These are phyloP conservation scores for Pollicipes pollicipes DNA, from an alignment of 1,140 invertebrate genomes.

Conservation along the genomic window DNA sequence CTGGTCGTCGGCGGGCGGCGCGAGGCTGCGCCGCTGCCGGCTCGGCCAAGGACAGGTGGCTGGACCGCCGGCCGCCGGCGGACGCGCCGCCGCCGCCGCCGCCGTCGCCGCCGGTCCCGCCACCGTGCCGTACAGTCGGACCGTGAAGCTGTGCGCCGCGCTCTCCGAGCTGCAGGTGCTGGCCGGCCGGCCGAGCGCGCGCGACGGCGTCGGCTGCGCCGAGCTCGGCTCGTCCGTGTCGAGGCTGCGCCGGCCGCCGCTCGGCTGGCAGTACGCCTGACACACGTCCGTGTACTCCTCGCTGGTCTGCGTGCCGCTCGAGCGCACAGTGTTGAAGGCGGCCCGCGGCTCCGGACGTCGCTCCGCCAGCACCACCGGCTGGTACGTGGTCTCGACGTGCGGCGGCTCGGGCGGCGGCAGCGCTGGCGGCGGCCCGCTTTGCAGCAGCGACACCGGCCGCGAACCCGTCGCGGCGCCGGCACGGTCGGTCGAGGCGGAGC, in stretches of 20 bases:
- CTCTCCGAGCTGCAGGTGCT: constrained; percentile 25
- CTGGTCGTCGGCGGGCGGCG: constrained; percentile 8
- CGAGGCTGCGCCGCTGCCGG: constrained; percentile 7
- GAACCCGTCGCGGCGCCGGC: not conserved
- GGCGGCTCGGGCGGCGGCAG: constrained; percentile 5
- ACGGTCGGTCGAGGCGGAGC: not conserved
- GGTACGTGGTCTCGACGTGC: not conserved
- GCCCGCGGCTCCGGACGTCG: not conserved
- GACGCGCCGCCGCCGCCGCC: no score
- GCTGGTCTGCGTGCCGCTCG: not conserved
- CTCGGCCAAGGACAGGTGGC: not conserved
- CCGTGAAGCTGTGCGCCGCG: constrained; percentile 24
- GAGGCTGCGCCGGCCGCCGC: not conserved
- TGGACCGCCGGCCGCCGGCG: no score
- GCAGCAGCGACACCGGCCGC: not conserved
- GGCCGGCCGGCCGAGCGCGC: constrained; percentile 8
- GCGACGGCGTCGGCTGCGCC: not conserved
- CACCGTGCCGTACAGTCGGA: constrained; percentile 17
- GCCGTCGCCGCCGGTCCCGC: not conserved
- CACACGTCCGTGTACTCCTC: constrained; percentile 3
- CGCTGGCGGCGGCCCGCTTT: not conserved
- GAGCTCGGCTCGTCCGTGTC: not conserved
- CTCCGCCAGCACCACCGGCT: not conserved
- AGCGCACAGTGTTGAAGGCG: not conserved
- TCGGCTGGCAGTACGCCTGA: not conserved